These are phyloP conservation scores for Eilema caniola DNA, from an alignment of 2,888 invertebrate genomes.

Conservation along the genomic window DNA sequence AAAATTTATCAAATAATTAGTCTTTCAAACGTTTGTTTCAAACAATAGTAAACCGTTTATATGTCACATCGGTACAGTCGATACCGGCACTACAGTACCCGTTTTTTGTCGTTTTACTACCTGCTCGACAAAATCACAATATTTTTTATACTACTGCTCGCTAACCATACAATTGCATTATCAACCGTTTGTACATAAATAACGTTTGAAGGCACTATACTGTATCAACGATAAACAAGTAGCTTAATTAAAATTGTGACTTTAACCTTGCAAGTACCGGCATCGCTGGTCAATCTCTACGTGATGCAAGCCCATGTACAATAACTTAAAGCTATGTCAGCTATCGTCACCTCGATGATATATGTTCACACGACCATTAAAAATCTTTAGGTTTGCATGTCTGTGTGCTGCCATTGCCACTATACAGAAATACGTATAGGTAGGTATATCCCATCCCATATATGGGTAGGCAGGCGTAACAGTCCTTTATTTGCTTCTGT, in stretches of 20 bases:
- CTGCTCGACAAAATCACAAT: neutral
- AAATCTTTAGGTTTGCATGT: constrained; percentile 32
- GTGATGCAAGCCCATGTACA: constrained; percentile 46
- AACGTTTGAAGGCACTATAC: constrained; percentile 26
- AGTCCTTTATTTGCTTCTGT: no score
- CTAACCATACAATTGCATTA: constrained; percentile 35
- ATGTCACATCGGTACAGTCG: neutral
- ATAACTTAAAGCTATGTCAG: constrained; percentile 34
- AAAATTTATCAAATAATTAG: no score
- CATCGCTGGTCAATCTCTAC: constrained; percentile 44
- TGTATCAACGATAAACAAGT: constrained; percentile 15
- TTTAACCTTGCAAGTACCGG: constrained; percentile 40
- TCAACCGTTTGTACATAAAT: constrained; percentile 13
- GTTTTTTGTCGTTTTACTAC: neutral
- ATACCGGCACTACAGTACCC: neutral
- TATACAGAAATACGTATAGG: constrained; percentile 16
- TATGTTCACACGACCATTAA: constrained; percentile 47
- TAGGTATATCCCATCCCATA: neutral
- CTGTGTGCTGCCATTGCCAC: constrained; percentile 35
- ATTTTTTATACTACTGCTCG: neutral
- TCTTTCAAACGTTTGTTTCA: no score
- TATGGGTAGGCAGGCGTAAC: no score
- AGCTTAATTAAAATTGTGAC: constrained; percentile 43
- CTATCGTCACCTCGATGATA: constrained; percentile 34
- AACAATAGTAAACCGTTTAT: no score